Percentiles rank a stretch among this genome's conserved stretches.
Evolutionary conservation across 2,113 vertebrate species (phyloP).

Genomic region (Sturnira hondurensis): DNA sequence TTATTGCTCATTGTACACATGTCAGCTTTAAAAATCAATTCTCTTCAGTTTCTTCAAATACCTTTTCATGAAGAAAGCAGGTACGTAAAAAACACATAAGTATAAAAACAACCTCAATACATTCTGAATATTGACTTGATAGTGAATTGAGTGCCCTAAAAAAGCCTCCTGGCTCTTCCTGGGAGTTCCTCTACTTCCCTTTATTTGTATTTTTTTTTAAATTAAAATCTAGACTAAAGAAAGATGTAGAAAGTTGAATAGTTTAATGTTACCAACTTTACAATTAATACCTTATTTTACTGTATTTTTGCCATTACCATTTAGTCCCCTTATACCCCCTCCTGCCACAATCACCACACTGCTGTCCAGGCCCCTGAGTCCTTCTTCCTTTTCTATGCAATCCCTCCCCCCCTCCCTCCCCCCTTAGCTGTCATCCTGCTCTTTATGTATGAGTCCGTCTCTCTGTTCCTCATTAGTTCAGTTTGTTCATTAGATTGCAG

Average conservation of each 20-base stretch:
- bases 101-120: background rate
- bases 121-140: background rate
- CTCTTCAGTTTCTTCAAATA: background rate
- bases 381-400: no score
- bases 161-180: background rate
- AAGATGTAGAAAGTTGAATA: background rate
- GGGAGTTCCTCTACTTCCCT: background rate
- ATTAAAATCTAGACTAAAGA: slow-evolving; percentile 18
- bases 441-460: no score
- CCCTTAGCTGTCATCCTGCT: no score
- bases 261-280: background rate
- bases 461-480: no score
- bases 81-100: background rate
- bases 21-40: background rate
- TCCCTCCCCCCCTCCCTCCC: no score
- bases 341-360: no score
- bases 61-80: background rate
- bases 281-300: background rate
- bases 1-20: background rate
- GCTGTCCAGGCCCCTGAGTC: no score
- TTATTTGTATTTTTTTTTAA: background rate
- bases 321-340: no score
- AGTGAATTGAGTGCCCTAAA: background rate
- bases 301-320: no score
- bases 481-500: no score